Evolutionary conservation across 2,797 vertebrate species (phyloP).

Genomic region (Xiphophorus birchmanni): DNA sequence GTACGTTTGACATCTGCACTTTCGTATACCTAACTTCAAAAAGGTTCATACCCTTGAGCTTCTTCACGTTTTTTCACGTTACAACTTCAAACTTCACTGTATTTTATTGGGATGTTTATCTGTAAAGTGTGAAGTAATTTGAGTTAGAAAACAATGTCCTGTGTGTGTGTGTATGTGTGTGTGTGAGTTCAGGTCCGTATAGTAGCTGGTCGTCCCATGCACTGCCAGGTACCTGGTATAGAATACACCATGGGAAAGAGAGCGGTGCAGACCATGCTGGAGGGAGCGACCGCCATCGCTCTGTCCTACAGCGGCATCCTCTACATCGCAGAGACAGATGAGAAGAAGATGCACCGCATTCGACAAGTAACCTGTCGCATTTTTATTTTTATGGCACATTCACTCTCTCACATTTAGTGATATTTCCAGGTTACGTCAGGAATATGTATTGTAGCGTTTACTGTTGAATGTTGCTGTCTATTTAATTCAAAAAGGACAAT

Average conservation of each 20-base stretch:
- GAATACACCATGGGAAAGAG: conserved; percentile 91
- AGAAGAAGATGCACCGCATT: conserved; percentile 97
- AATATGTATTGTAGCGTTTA: neutral
- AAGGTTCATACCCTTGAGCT: neutral
- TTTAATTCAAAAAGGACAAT: no score
- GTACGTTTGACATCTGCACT: conserved; percentile 26
- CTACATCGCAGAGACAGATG: conserved; percentile 95
- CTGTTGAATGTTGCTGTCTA: neutral
- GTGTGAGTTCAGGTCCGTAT: conserved; percentile 86
- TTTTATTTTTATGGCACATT: neutral
- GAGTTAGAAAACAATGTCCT: neutral
- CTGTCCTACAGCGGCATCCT: conserved; percentile 95
- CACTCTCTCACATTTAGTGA: neutral
- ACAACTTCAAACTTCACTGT: neutral
- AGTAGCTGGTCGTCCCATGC: conserved; percentile 95
- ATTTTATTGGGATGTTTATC: neutral
- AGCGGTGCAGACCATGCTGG: conserved; percentile 93
- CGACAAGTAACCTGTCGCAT: conserved; percentile 78
- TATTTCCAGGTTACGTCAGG: neutral
- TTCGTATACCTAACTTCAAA: neutral
- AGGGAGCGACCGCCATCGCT: conserved; percentile 93
- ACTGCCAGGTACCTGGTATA: conserved; percentile 95
- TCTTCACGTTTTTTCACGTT: neutral
- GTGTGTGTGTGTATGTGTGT: neutral
- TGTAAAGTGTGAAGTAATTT: neutral